A percentile compares a stretch with the other conserved stretches of the same genome.
Conservation (phyloP, 2,888 invertebrate genomes). For the Synergus umbraculus region DNA sequence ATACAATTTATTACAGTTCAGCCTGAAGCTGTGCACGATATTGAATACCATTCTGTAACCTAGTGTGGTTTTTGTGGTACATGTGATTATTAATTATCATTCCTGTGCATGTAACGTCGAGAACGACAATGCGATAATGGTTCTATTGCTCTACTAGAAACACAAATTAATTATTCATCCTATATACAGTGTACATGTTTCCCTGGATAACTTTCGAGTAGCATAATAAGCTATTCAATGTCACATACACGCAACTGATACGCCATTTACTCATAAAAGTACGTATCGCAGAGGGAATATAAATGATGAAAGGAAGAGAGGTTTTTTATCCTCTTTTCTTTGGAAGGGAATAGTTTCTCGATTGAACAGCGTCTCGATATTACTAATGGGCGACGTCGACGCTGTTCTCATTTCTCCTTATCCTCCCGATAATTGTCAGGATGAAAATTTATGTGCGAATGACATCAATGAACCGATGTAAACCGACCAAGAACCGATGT, state of each 20-base stretch:
- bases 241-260: conserved; percentile 13
- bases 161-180: conserved; percentile 32
- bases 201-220: conserved; percentile 1
- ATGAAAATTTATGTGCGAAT: conserved; percentile 62
- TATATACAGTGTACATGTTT: conserved; percentile 17
- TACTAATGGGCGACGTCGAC: background rate
- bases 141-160: conserved; percentile 12
- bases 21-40: background rate
- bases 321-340: background rate
- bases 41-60: background rate
- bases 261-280: background rate
- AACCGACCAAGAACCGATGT: background rate
- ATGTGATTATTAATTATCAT: conserved; percentile 46
- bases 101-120: conserved; percentile 4
- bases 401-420: conserved; percentile 26
- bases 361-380: background rate
- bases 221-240: conserved; percentile 25
- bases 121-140: conserved; percentile 22
- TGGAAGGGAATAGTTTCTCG: background rate
- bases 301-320: background rate
- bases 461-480: conserved; percentile 54
- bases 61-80: background rate
- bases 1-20: background rate
- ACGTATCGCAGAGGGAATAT: background rate
- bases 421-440: conserved; percentile 62